Conservation (phyloP, 2,113 vertebrate species). For the Lophura nycthemera region DNA sequence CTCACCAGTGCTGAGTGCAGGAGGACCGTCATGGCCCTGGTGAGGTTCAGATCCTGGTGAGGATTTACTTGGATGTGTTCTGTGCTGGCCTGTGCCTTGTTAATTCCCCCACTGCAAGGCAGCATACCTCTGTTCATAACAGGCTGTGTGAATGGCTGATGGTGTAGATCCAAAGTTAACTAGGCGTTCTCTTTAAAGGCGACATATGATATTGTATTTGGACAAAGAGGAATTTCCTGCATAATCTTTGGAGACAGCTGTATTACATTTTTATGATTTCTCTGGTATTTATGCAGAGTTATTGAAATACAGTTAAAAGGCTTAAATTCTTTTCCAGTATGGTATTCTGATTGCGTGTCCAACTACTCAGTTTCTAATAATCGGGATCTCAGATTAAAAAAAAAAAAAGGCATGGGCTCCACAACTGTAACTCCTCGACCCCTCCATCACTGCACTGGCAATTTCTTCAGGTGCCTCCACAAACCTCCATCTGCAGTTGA, state of each 20-base stretch:
- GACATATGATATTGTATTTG: neutral
- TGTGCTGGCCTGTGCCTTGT: neutral
- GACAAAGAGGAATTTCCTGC: constrained; percentile 23
- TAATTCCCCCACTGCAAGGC: neutral
- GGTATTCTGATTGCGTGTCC: neutral
- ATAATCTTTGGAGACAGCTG: neutral
- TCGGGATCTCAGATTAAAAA: neutral
- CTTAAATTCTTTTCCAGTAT: neutral
- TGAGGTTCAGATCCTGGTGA: too few species aligned
- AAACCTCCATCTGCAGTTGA: neutral
- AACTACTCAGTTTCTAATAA: neutral
- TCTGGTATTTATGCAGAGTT: neutral
- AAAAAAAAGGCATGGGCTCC: neutral
- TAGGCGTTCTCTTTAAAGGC: neutral
- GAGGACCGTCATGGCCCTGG: too few species aligned
- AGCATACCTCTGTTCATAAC: neutral
- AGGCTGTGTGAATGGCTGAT: neutral
- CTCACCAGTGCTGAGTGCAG: too few species aligned
- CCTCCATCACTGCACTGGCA: neutral
- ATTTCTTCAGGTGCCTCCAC: neutral
- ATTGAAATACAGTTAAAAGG: neutral
- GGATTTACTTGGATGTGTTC: constrained; percentile 1
- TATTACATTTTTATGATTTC: constrained; percentile 10
- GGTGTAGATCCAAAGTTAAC: constrained; percentile 12
- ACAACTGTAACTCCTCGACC: neutral